A percentile compares a stretch with the other conserved stretches of the same genome.
Conservation (phyloP, 2,797 vertebrate species). For the Sylvia borin region DNA sequence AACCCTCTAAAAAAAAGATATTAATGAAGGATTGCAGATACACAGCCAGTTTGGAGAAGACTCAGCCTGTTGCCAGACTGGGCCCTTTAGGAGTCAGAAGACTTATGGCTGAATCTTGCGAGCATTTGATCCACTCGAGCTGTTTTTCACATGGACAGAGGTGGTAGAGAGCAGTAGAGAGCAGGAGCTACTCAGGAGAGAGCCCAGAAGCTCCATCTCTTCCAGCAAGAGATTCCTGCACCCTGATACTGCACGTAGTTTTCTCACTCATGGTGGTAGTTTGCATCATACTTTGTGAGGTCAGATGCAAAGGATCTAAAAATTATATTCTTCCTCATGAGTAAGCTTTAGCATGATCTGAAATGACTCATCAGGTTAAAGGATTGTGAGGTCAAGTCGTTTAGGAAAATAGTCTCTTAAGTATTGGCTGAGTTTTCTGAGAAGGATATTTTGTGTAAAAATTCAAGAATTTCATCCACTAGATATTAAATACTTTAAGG, state of each 20-base stretch:
- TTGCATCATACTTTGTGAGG: constrained; percentile 34
- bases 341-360: constrained; percentile 33
- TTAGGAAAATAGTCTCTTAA: constrained; percentile 15
- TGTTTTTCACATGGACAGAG: neutral
- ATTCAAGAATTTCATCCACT: neutral
- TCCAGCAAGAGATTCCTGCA: constrained; percentile 12
- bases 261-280: neutral
- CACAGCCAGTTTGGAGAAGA: neutral
- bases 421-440: neutral
- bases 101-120: neutral
- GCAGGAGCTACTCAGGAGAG: neutral
- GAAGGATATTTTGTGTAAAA: neutral
- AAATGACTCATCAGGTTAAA: constrained; percentile 31
- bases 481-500: neutral
- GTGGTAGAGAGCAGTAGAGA: neutral
- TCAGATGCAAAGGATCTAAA: constrained; percentile 34
- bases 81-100: neutral
- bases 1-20: neutral
- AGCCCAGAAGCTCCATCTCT: neutral
- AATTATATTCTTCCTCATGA: constrained; percentile 46
- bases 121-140: neutral
- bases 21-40: neutral
- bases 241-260: neutral
- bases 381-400: neutral
- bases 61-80: neutral